These are phyloP conservation scores for Casuarius casuarius DNA, from an alignment of 2,113 vertebrate species.

Conservation along the genomic window DNA sequence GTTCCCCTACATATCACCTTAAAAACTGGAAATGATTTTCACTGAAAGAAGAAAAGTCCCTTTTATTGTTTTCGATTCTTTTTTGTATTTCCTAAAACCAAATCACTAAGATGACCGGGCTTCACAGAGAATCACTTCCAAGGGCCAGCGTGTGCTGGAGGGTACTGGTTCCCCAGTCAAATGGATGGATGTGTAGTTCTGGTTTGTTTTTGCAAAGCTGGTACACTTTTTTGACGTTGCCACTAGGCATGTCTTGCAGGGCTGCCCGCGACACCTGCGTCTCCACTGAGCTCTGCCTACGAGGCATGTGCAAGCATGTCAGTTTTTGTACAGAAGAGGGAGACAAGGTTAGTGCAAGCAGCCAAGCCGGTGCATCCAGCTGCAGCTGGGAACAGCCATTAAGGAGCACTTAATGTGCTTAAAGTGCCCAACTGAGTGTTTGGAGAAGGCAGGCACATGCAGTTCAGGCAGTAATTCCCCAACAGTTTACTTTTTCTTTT, in stretches of 20 bases:
- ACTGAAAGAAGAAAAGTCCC: not conserved
- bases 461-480: not conserved
- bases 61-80: not conserved
- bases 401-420: not conserved
- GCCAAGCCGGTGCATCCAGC: not conserved
- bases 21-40: not conserved
- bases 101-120: not conserved
- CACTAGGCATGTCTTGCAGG: not conserved
- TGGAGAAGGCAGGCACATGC: not conserved
- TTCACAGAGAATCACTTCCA: not conserved
- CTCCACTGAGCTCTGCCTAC: slow-evolving; percentile 3
- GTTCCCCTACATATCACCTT: not conserved
- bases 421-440: not conserved
- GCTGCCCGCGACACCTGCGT: not conserved
- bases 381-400: not conserved
- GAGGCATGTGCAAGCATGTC: not conserved
- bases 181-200: not conserved
- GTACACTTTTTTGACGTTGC: not conserved
- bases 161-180: not conserved
- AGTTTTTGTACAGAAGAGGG: not conserved
- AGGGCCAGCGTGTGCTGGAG: not conserved
- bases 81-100: not conserved
- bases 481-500: not conserved
- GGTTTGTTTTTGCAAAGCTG: not conserved
- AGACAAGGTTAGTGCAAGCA: not conserved